Percentiles rank a stretch among this genome's conserved stretches.
Evolutionary conservation across 2,113 vertebrate genomes (phyloP).

Genomic region (Macrotus californicus): DNA sequence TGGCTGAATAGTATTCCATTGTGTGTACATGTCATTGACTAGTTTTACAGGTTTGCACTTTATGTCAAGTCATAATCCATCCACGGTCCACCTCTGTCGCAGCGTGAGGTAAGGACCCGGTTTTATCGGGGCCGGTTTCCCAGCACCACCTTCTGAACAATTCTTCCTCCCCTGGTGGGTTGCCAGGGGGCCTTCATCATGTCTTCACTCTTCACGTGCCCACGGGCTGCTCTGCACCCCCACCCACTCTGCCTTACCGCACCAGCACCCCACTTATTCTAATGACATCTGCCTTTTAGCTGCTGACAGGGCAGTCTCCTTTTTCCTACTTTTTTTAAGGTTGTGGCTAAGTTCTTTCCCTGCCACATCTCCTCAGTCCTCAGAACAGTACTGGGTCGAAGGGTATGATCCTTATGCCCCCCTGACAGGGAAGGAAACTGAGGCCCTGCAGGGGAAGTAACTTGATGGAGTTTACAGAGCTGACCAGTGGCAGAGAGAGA

Average conservation of each 20-base stretch:
- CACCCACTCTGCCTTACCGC: background rate
- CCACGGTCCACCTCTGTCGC: background rate
- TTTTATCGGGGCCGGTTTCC: background rate
- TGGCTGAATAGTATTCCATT: background rate
- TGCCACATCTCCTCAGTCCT: background rate
- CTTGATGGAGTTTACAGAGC: background rate
- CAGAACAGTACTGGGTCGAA: background rate
- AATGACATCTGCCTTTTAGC: background rate
- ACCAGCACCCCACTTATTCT: background rate
- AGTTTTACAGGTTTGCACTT: background rate
- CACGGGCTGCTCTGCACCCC: accelerated
- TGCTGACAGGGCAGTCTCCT: background rate
- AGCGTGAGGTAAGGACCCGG: background rate
- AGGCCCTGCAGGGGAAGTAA: background rate
- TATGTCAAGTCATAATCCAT: background rate
- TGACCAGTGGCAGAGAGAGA: background rate
- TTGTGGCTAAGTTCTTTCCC: background rate
- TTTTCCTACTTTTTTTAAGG: background rate
- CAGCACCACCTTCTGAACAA: background rate
- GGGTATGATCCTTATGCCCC: background rate
- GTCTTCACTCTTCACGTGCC: background rate
- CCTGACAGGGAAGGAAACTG: background rate
- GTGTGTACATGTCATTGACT: background rate
- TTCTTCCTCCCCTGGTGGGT: background rate
- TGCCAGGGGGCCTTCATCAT: no score